Evolutionary conservation across 53 echinoderm and acorn worm species (phyloP).

Genomic region (Pentamera pediparva): DNA sequence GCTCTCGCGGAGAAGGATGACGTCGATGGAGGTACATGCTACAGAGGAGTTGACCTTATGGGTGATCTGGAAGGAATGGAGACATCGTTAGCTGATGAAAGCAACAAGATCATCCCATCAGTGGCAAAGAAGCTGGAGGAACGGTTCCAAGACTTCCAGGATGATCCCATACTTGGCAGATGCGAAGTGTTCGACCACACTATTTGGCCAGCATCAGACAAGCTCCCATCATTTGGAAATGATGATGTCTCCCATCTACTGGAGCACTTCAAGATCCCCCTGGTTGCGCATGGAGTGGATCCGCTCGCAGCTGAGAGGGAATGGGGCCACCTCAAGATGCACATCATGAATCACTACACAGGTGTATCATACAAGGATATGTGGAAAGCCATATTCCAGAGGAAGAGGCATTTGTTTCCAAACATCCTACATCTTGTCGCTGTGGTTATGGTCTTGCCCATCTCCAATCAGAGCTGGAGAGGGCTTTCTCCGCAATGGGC

Average conservation of each 20-base stretch:
- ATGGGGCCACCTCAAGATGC: not conserved
- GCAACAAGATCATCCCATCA: not conserved
- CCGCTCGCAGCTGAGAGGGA: not conserved
- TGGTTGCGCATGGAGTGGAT: not conserved
- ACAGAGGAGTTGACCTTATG: not conserved
- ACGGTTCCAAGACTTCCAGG: not conserved
- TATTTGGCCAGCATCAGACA: not conserved
- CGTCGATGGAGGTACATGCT: constrained; percentile 1
- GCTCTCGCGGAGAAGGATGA: not conserved
- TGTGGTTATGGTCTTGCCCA: constrained; percentile 30
- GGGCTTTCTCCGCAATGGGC: constrained; percentile 38
- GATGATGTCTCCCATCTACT: not conserved
- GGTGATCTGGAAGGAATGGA: not conserved
- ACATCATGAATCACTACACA: not conserved
- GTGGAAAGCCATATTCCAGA: constrained; percentile 1
- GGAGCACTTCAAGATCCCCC: constrained; percentile 7
- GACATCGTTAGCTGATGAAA: not conserved
- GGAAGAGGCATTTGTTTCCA: not conserved
- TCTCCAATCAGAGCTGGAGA: constrained; percentile 37
- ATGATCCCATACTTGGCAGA: not conserved
- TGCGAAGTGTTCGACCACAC: constrained; percentile 7
- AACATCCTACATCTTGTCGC: constrained; percentile 18
- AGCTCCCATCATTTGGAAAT: not conserved
- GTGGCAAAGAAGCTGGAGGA: not conserved
- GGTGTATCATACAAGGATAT: not conserved